Conservation (phyloP, 2,113 vertebrate species). For the Osmerus mordax region DNA sequence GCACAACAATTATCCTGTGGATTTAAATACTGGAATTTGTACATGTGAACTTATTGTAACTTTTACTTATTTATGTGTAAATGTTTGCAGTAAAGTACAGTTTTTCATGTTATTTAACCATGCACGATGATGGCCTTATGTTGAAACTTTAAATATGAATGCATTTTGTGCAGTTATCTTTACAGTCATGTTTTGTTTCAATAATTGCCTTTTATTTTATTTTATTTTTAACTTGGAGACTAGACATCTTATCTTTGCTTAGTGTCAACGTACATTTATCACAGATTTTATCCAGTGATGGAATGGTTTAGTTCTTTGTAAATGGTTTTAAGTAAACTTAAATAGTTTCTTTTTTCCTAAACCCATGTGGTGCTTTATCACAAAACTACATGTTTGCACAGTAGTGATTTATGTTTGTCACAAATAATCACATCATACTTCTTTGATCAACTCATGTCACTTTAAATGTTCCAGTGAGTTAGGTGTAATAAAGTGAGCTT, state of each 20-base stretch:
- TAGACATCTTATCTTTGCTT: not conserved
- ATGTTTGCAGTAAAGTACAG: slow-evolving; percentile 16
- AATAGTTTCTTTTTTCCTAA: too few relatives aligned
- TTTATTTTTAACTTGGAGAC: too few relatives aligned
- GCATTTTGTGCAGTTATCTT: not conserved
- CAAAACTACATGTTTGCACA: too few relatives aligned
- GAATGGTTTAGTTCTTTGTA: too few relatives aligned
- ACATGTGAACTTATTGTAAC: slow-evolving; percentile 5
- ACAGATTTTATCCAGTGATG: not conserved
- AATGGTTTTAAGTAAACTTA: too few relatives aligned
- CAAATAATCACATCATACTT: too few relatives aligned
- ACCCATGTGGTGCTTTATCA: too few relatives aligned
- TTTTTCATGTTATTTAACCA: slow-evolving; percentile 6
- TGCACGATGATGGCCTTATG: not conserved
- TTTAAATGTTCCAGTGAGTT: too few relatives aligned
- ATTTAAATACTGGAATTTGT: not conserved
- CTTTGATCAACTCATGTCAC: too few relatives aligned
- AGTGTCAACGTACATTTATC: not conserved
- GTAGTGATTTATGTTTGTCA: too few relatives aligned
- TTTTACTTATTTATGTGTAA: slow-evolving; percentile 7
- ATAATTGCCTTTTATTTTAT: not conserved
- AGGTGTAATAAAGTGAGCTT: too few relatives aligned
- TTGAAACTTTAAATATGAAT: not conserved
- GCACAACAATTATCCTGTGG: slow-evolving; percentile 11
- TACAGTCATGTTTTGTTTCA: not conserved